These are phyloP conservation scores for Chlamydotis undulata DNA, from an alignment of 2,113 vertebrate genomes.

Conservation along the genomic window DNA sequence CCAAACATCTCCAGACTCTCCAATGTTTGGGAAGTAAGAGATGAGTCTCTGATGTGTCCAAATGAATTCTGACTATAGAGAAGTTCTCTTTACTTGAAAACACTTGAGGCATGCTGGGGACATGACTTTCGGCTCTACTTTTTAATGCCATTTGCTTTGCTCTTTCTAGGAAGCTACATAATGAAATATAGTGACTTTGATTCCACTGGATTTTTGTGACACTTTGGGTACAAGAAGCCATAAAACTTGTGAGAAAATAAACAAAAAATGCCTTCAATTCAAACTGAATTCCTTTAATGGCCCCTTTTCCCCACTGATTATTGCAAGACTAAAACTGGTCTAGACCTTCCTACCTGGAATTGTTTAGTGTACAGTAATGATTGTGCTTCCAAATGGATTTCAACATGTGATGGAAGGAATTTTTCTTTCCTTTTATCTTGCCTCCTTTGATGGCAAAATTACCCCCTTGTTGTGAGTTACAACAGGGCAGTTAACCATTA, in stretches of 20 bases:
- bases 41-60: not conserved
- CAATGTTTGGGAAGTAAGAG: not conserved
- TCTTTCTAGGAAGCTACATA: not conserved
- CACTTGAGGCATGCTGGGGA: not conserved
- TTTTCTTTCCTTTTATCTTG: slow-evolving; percentile 57
- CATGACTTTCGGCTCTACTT: not conserved
- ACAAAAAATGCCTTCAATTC: not conserved
- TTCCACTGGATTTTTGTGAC: not conserved
- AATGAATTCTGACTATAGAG: not conserved
- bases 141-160: not conserved
- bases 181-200: not conserved
- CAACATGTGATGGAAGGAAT: slow-evolving; percentile 26
- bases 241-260: not conserved
- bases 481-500: slow-evolving; percentile 72
- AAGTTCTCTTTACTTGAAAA: not conserved
- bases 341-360: not conserved
- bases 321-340: not conserved
- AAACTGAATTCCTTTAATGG: not conserved
- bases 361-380: not conserved
- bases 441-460: slow-evolving; percentile 10
- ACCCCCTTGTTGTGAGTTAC: slow-evolving; percentile 58
- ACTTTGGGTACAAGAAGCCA: not conserved
- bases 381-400: slow-evolving; percentile 8
- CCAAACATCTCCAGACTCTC: not conserved
- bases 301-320: not conserved